Evolutionary conservation across 2,797 vertebrate species (phyloP), one percentile per base, ranked within the genome.

Genomic region (Natrix natrix): DNA sequence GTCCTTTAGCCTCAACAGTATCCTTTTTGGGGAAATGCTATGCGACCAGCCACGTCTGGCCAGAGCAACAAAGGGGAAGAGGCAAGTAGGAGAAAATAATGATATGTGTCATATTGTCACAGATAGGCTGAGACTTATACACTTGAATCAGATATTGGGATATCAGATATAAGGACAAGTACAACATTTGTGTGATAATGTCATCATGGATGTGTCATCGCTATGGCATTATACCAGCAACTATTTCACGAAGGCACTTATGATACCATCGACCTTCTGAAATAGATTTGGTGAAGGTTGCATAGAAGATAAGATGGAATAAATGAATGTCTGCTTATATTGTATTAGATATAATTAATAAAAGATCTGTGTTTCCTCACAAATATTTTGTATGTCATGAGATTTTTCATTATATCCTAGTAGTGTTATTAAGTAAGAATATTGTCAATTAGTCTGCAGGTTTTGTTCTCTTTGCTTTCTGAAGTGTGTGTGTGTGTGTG

Each of bases 351-450:
- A 22, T 48, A 83, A 83, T 83, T 83, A 48, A 48, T 83, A 83
- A 83, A 83, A 83, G 74, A 83, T 83, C 74, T 83, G 43, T 83
- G 37, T 90, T 86, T 86, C 28, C 60, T 83, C 78, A 43, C 37
- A 43, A 57, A 69, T 57, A n/a, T 59, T 78, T 28, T 57, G 5
- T 63, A 54, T 8, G 37, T 86, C 90, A 91, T 95, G 94, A 88
- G 93, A 95, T 95, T 96, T 96, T 93, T 96, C 94, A 94, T 93
- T 96, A 90, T 94, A 92, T 94, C 78, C 86, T 94, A 95, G 96
- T 95, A 96, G 90, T 86, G 91, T 91, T 95, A 94, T 97, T 96
- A 96, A 94, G 96, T 96, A 95, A 96, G 96, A 96, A 96, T 95
- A 96, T 96, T 96, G 93, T 94, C 93, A 95, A 86, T 88, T 95